Percentiles rank a stretch among this genome's conserved stretches.
phyloP scores from a whole-genome alignment of 2,888 invertebrate genomes.

The Hymenopus coronatus region DNA sequence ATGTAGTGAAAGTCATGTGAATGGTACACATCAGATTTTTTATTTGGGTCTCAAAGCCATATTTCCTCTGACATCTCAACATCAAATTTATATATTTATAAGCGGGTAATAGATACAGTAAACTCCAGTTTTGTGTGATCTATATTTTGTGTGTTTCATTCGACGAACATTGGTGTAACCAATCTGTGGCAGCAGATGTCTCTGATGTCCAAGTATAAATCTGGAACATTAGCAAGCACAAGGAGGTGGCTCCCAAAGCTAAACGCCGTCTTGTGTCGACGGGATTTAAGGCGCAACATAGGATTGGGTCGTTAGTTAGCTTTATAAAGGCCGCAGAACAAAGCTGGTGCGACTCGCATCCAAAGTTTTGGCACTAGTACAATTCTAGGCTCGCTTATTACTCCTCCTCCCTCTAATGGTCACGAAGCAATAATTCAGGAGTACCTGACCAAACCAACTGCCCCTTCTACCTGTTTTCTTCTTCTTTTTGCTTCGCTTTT shows the following conservation, averaged over 20 bases:
- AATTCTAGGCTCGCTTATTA: neutral
- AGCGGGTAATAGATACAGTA: no score
- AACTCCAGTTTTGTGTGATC: no score
- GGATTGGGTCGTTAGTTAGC: neutral
- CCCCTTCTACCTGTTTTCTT: neutral
- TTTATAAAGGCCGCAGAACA: neutral
- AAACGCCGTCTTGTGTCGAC: neutral
- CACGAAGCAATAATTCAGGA: neutral
- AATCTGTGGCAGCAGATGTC: no score
- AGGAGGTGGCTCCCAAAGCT: neutral
- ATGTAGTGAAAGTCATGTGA: no score
- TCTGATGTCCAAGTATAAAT: no score
- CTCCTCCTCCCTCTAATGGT: neutral
- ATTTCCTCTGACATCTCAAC: no score
- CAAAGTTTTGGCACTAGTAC: neutral
- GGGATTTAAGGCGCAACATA: neutral
- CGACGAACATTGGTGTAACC: no score
- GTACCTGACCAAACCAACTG: constrained; percentile 11
- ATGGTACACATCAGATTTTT: no score
- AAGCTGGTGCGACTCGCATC: neutral
- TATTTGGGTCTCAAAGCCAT: no score
- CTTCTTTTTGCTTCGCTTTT: neutral
- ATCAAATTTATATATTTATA: no score
- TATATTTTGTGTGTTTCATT: no score
- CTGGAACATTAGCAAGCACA: no score